Base-by-base conservation (phyloP, 2,113 vertebrate genomes). In the Vanacampus margaritifer region DNA sequence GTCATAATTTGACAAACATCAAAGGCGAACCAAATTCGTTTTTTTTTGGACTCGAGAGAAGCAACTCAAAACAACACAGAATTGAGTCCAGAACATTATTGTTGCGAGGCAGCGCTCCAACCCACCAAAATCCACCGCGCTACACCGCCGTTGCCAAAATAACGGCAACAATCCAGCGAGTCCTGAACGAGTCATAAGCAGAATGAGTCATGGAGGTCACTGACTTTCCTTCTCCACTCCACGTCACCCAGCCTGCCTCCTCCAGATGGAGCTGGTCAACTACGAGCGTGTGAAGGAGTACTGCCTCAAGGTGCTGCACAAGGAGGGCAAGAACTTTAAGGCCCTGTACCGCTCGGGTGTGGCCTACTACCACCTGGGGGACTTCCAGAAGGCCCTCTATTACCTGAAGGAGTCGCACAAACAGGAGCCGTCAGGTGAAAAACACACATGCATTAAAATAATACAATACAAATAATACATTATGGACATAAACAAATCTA, bases 211-310 rank as follows among this genome's bases (percentile, higher is more conserved):
- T 10, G 46, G 46, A 2, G 46, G 46, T 51, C 21, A 36, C 58
- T 37, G 19, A 23, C 36, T 23, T 60, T 60, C 19, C 4, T 60
- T 60, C 12, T 16, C 14, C 8, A 21, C 10, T 12, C 6, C 0
- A 51, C 23, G 43, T 28, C 10, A 19, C 28, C 12, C 98, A 99
- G 97, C 96, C 32, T 99, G 97, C 84, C 93, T 99, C 65, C 91
- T 99, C 80, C 97, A 99, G 89, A 97, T 98, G 13, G 97, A 99
- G 91, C 90, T 99, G 88, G 97, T 99, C 72, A 98, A 99, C 89
- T 99, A 99, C 0, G 97, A 99, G 65, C 90, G 97, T 5, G 97
- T 99, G 79, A 98, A 98, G 85, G 97, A 99, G 62, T 98, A 98
- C 78, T 99, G 97, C 70, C 94, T 99, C 84, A 98, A 98, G 89